A percentile compares a stretch with the other conserved stretches of the same genome.
phyloP scores from a whole-genome alignment of 2,113 vertebrate genomes.

The Enhydra lutris region DNA sequence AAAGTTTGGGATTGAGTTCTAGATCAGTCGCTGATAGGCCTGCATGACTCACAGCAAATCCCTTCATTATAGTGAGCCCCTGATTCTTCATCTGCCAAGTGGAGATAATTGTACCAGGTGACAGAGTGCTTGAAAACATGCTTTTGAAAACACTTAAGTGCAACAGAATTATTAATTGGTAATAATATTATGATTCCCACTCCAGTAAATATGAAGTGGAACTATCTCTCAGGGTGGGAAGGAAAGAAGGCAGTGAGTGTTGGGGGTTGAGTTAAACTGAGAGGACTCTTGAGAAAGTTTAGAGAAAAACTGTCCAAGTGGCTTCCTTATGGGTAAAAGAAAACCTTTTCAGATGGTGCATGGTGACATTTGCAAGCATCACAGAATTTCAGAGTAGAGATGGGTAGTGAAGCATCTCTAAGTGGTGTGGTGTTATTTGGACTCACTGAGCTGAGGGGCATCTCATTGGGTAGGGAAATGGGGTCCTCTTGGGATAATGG shows the following conservation, averaged over 20 bases:
- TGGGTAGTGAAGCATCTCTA: not conserved
- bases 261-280: not conserved
- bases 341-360: constrained; percentile 29
- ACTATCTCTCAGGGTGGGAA: not conserved
- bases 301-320: constrained; percentile 36
- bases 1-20: not conserved
- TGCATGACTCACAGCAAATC: not conserved
- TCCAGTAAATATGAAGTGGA: not conserved
- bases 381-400: not conserved
- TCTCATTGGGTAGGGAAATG: not conserved
- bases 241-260: not conserved
- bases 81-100: not conserved
- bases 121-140: not conserved
- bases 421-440: not conserved
- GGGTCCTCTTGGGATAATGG: not conserved
- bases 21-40: not conserved
- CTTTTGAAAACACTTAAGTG: not conserved
- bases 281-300: not conserved
- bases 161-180: not conserved
- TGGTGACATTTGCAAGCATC: constrained; percentile 35
- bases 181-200: not conserved
- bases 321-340: constrained; percentile 48
- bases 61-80: not conserved
- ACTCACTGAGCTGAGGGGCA: not conserved
- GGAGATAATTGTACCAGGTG: not conserved